These are phyloP conservation scores for Bufotes viridis DNA, from an alignment of 2,797 vertebrate genomes.

Conservation along the genomic window DNA sequence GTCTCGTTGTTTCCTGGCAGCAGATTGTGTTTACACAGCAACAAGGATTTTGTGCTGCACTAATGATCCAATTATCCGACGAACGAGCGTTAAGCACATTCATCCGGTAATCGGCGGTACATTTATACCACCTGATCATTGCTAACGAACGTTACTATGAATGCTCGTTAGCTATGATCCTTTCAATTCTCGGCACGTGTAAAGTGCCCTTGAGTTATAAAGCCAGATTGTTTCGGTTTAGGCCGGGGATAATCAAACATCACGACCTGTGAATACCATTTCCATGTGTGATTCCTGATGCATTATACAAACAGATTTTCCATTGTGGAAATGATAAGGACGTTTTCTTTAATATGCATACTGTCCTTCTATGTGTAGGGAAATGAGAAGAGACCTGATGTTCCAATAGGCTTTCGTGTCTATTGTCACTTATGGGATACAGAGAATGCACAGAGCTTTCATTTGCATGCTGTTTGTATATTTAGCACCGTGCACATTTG, in stretches of 20 bases:
- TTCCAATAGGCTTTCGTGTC: not conserved
- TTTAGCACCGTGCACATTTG: not conserved
- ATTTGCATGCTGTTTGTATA: slow-evolving; percentile 27
- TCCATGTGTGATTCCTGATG: not conserved
- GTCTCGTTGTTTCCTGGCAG: too few relatives aligned
- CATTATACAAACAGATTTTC: slow-evolving; percentile 5
- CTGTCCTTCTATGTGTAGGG: not conserved
- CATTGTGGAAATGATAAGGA: slow-evolving; percentile 9
- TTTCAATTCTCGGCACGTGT: too few relatives aligned
- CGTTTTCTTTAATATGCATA: slow-evolving; percentile 10
- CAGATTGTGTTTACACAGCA: too few relatives aligned
- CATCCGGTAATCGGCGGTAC: too few relatives aligned
- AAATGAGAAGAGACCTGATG: slow-evolving; percentile 16
- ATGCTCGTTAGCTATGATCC: too few relatives aligned
- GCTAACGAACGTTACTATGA: too few relatives aligned
- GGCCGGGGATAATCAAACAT: slow-evolving; percentile 2
- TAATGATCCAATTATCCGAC: too few relatives aligned
- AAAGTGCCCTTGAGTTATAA: too few relatives aligned
- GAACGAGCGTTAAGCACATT: too few relatives aligned
- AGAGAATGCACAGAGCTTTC: slow-evolving; percentile 7
- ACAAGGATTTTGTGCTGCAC: too few relatives aligned
- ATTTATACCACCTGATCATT: too few relatives aligned
- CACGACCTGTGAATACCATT: slow-evolving; percentile 17
- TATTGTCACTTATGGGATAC: slow-evolving; percentile 6
- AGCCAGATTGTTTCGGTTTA: not conserved